Evolutionary conservation across 2,888 invertebrate species (phyloP).

Genomic region (Beris chalybata): DNA sequence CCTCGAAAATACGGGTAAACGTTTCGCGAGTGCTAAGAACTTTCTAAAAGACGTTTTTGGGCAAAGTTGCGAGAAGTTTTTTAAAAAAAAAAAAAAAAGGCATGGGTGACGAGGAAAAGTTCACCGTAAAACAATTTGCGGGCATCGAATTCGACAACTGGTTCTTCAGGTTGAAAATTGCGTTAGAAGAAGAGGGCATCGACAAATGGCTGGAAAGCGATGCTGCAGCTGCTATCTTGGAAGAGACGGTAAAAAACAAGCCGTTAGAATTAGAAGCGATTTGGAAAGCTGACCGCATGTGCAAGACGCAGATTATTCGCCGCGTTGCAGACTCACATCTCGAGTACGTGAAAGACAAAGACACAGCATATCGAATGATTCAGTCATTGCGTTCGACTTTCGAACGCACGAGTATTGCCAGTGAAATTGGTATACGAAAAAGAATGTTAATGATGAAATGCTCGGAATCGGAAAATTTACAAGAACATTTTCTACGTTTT

Average conservation of each 20-base stretch:
- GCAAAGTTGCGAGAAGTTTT: too few relatives aligned
- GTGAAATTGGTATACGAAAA: background rate
- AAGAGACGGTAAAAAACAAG: background rate
- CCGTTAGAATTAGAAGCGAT: background rate
- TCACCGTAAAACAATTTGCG: background rate
- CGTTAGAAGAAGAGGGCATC: conserved; percentile 2
- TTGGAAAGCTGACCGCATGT: background rate
- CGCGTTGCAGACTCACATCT: conserved; percentile 10
- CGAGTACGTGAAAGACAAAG: conserved; percentile 1
- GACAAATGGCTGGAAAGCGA: background rate
- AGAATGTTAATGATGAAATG: background rate
- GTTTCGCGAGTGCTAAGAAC: too few relatives aligned
- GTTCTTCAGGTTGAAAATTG: background rate
- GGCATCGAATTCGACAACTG: conserved; percentile 2
- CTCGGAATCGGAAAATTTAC: too few relatives aligned
- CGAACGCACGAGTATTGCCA: background rate
- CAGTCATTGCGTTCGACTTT: conserved; percentile 1
- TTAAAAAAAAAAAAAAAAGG: too few relatives aligned
- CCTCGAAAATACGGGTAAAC: too few relatives aligned
- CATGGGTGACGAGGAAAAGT: background rate
- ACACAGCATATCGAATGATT: background rate
- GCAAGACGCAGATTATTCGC: conserved; percentile 1
- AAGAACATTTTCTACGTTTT: background rate
- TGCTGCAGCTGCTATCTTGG: background rate
- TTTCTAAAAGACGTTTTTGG: too few relatives aligned